Conservation (phyloP, 2,797 vertebrate genomes). For the Atherinosoma microstoma region DNA sequence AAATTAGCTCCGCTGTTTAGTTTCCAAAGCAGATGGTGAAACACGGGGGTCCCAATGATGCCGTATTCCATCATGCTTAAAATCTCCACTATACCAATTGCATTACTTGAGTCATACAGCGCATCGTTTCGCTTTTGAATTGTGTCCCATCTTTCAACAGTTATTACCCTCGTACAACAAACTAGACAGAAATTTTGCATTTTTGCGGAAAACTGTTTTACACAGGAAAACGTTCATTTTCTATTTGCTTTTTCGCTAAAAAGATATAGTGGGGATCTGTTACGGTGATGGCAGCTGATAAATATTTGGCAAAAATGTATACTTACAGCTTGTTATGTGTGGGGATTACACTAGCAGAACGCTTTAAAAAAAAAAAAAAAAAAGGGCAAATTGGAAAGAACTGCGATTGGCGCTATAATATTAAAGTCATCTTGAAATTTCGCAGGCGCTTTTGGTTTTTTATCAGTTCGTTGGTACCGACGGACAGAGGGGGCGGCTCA, state of each 20-base stretch:
- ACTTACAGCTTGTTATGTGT: no score
- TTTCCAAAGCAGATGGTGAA: constrained; percentile 51
- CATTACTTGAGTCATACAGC: constrained; percentile 5
- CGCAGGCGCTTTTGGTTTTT: constrained; percentile 32
- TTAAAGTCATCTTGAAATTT: constrained; percentile 21
- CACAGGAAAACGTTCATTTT: constrained; percentile 7
- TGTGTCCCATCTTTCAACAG: background rate
- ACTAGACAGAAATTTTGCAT: accelerated
- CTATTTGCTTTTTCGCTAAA: no score
- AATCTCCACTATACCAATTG: constrained; percentile 26
- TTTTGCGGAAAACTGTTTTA: constrained; percentile 6
- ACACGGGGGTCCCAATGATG: constrained; percentile 45
- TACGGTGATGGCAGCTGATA: constrained; percentile 8
- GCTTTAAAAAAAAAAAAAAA: background rate
- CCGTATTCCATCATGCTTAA: constrained; percentile 40
- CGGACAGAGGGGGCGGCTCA: constrained; percentile 6
- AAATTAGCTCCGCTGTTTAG: constrained; percentile 29
- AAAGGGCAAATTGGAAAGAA: background rate
- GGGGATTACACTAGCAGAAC: no score
- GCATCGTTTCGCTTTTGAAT: background rate
- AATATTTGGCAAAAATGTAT: background rate
- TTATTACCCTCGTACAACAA: background rate
- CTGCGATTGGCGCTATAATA: background rate
- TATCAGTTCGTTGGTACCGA: constrained; percentile 40
- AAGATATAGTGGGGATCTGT: constrained; percentile 21